Evolutionary conservation across 2,113 vertebrate species (phyloP).

Genomic region (Epinephelus cyanopodus): DNA sequence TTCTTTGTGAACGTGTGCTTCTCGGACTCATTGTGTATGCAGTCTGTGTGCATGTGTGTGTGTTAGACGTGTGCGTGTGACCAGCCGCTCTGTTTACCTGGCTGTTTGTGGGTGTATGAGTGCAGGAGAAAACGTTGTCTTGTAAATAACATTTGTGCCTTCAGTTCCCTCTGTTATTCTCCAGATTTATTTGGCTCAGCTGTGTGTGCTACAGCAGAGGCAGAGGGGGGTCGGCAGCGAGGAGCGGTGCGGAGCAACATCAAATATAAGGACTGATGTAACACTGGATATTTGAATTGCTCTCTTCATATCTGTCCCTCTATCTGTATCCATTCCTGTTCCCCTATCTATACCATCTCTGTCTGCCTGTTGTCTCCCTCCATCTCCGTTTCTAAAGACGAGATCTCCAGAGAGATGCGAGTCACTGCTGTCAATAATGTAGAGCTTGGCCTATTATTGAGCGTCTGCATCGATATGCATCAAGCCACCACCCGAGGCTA

Average conservation of each 20-base stretch:
- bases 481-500: slow-evolving; percentile 55
- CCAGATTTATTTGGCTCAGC: slow-evolving; percentile 43
- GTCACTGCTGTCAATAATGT: slow-evolving; percentile 58
- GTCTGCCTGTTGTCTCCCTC: slow-evolving; percentile 7
- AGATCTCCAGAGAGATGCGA: slow-evolving; percentile 28
- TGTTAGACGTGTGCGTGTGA: too few relatives aligned
- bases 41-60: neutral
- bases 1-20: neutral
- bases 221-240: neutral
- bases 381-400: slow-evolving; percentile 14
- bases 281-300: slow-evolving; percentile 28
- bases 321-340: slow-evolving; percentile 13
- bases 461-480: slow-evolving; percentile 69
- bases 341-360: slow-evolving; percentile 14
- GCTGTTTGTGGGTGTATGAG: slow-evolving; percentile 3
- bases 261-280: slow-evolving; percentile 37
- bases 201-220: slow-evolving; percentile 19
- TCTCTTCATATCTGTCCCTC: slow-evolving; percentile 32
- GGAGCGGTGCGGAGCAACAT: neutral
- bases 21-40: neutral
- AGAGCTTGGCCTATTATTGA: slow-evolving; percentile 63
- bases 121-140: slow-evolving; percentile 33
- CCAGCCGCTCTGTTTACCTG: slow-evolving; percentile 21
- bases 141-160: slow-evolving; percentile 53
- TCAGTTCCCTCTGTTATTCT: slow-evolving; percentile 24